Evolutionary conservation across 2,797 vertebrate genomes (phyloP).

Genomic region (Danio choprae): DNA sequence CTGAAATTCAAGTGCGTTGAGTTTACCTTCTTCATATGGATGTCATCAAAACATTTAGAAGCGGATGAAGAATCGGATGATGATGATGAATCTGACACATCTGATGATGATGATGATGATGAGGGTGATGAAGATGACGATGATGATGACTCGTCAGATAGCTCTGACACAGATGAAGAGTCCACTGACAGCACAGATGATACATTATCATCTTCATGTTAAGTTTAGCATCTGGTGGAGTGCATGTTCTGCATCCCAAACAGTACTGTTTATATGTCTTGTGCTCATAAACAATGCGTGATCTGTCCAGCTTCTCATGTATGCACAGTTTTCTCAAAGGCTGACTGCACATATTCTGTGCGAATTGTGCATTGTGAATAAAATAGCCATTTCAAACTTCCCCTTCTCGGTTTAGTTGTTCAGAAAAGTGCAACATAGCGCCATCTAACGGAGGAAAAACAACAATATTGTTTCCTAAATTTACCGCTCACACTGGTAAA

Average conservation of each 20-base stretch:
- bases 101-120: conserved; percentile 1
- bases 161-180: conserved; percentile 56
- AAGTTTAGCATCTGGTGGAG: conserved; percentile 32
- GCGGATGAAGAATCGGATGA: conserved; percentile 48
- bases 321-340: not conserved
- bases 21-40: conserved; percentile 6
- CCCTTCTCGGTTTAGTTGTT: not conserved
- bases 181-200: conserved; percentile 60
- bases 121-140: conserved; percentile 38
- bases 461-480: not conserved
- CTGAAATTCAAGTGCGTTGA: conserved; percentile 9
- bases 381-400: not conserved
- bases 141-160: conserved; percentile 47
- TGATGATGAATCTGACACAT: too few species aligned
- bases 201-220: conserved; percentile 65
- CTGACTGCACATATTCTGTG: not conserved
- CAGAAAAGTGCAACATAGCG: not conserved
- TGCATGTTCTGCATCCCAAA: not conserved
- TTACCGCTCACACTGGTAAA: not conserved
- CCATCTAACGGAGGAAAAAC: not conserved
- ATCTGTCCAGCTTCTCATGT: not conserved
- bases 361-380: not conserved
- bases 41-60: conserved; percentile 56
- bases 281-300: not conserved
- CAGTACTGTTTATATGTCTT: not conserved